phyloP scores from a whole-genome alignment of 2,888 invertebrate genomes.

The Mythimna pallens region DNA sequence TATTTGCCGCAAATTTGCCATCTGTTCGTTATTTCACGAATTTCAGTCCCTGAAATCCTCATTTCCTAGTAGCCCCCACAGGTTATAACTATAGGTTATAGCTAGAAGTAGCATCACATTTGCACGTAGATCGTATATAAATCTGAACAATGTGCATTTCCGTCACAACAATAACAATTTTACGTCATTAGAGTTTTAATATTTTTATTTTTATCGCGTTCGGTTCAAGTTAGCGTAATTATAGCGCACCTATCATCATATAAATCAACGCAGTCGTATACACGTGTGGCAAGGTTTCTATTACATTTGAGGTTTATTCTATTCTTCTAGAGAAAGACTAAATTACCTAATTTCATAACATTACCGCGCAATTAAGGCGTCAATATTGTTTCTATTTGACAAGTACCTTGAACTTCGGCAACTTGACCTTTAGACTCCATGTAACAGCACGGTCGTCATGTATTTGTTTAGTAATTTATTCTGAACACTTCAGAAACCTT shows the following conservation, averaged over 20 bases:
- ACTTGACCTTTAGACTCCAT: conserved; percentile 11
- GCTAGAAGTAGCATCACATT: neutral
- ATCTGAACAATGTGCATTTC: conserved; percentile 33
- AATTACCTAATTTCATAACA: neutral
- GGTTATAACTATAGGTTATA: neutral
- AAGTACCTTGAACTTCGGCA: conserved; percentile 5
- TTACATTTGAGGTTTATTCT: conserved; percentile 9
- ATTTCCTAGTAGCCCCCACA: neutral
- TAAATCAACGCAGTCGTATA: conserved; percentile 2
- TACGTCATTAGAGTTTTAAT: conserved; percentile 32
- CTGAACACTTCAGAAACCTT: conserved; percentile 6
- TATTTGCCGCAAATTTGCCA: neutral
- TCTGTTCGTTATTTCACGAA: neutral
- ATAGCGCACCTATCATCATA: conserved; percentile 31
- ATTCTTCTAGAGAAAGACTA: neutral
- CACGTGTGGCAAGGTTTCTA: neutral
- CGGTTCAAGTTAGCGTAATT: conserved; percentile 32
- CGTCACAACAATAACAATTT: conserved; percentile 15
- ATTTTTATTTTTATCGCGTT: conserved; percentile 12
- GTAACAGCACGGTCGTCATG: conserved; percentile 1
- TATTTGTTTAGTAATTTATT: conserved; percentile 17
- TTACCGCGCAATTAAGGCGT: conserved; percentile 2
- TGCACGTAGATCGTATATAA: neutral
- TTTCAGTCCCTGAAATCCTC: neutral
- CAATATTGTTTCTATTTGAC: conserved; percentile 17